Conservation (phyloP, 2,113 vertebrate species). For the Grallaria varia region DNA sequence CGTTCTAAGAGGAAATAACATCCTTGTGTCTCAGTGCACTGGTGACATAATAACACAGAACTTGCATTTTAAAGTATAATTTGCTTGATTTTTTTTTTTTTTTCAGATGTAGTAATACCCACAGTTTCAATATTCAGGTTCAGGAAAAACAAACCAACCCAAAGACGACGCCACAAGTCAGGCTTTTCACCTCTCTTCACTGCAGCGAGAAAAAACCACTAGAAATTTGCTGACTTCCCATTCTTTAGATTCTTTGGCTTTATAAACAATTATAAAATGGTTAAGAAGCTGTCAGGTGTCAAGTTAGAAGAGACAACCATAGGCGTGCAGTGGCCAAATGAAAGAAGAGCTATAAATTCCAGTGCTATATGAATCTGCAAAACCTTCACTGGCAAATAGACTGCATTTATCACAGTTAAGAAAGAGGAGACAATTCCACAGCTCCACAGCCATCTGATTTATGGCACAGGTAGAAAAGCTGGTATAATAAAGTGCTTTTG, state of each 20-base stretch:
- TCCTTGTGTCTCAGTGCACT: background rate
- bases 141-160: background rate
- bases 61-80: background rate
- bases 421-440: background rate
- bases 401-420: background rate
- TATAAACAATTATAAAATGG: background rate
- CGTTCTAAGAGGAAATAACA: constrained; percentile 39
- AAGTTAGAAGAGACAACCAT: background rate
- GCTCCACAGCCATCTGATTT: background rate
- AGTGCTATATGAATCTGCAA: background rate
- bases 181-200: background rate
- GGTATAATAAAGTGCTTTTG: background rate
- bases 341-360: background rate
- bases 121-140: background rate
- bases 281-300: background rate
- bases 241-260: background rate
- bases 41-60: background rate
- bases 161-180: background rate
- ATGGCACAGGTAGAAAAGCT: background rate
- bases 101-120: background rate
- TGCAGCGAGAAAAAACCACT: background rate
- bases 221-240: background rate
- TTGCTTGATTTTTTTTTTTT: background rate
- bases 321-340: background rate
- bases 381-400: background rate